phyloP scores from a whole-genome alignment of 2,888 invertebrate species.

The Archaeoteleia sp. region DNA sequence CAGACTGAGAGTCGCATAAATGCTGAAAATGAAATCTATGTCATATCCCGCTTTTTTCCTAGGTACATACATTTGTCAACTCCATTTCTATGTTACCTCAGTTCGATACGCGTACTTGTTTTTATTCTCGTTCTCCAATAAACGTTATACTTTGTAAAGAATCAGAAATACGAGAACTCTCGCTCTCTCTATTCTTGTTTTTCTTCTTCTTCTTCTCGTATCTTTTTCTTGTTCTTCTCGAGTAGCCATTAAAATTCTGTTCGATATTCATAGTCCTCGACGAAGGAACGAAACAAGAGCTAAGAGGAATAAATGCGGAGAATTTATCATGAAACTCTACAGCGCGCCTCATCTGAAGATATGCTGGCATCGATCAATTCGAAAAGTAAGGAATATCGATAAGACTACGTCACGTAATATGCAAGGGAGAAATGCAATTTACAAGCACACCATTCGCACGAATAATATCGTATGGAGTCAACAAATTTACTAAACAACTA shows the following conservation, averaged over 20 bases:
- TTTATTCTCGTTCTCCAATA: slow-evolving; percentile 2
- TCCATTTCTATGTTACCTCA: slow-evolving; percentile 9
- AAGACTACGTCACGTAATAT: slow-evolving; percentile 40
- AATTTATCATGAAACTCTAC: slow-evolving; percentile 26
- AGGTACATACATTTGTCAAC: slow-evolving; percentile 3
- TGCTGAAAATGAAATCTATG: slow-evolving; percentile 4
- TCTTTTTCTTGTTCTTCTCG: slow-evolving; percentile 16
- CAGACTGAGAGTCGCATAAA: slow-evolving; percentile 2
- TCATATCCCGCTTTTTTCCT: neutral
- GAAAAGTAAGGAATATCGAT: slow-evolving; percentile 26
- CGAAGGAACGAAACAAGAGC: slow-evolving; percentile 32
- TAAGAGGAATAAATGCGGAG: slow-evolving; percentile 40
- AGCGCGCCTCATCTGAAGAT: slow-evolving; percentile 33
- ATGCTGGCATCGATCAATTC: slow-evolving; percentile 36
- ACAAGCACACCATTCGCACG: slow-evolving; percentile 42
- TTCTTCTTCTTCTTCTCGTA: slow-evolving; percentile 6
- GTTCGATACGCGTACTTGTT: slow-evolving; percentile 1
- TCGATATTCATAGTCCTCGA: slow-evolving; percentile 30
- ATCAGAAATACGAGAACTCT: slow-evolving; percentile 22
- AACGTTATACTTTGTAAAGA: slow-evolving; percentile 5
- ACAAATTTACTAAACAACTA: slow-evolving; percentile 65
- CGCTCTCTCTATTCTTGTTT: slow-evolving; percentile 1
- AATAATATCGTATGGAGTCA: slow-evolving; percentile 55
- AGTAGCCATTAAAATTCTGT: slow-evolving; percentile 25
- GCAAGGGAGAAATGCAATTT: slow-evolving; percentile 46